phyloP scores from a whole-genome alignment of 2,113 vertebrate genomes.

The Elachura formosa region DNA sequence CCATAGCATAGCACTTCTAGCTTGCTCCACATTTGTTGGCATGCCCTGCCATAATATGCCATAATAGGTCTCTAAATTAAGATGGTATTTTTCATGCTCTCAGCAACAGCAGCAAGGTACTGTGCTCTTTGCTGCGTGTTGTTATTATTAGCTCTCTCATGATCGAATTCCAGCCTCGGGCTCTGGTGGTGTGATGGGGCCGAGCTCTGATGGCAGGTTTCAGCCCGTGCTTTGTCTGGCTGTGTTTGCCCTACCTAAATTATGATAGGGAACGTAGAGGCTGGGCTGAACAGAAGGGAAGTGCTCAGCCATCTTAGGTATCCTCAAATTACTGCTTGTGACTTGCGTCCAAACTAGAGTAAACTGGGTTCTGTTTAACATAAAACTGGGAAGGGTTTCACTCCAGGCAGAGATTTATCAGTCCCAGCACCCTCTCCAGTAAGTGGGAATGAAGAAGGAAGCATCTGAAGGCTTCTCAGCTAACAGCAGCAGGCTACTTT shows the following conservation, averaged over 20 bases:
- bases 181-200: slow-evolving; percentile 17
- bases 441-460: background rate
- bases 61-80: slow-evolving; percentile 34
- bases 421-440: background rate
- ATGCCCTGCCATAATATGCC: background rate
- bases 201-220: slow-evolving; percentile 21
- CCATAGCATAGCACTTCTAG: background rate
- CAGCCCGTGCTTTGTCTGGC: slow-evolving; percentile 21
- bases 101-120: slow-evolving; percentile 23
- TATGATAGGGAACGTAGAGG: background rate
- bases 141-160: slow-evolving; percentile 48
- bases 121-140: slow-evolving; percentile 30
- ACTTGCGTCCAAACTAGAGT: background rate
- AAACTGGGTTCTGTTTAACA: background rate
- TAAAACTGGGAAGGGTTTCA: background rate
- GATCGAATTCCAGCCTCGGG: slow-evolving; percentile 51
- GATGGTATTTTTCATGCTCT: slow-evolving; percentile 45
- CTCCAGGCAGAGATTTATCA: background rate
- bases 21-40: background rate
- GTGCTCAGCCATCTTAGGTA: background rate
- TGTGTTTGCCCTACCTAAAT: background rate
- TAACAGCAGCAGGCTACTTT: background rate
- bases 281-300: background rate
- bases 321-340: background rate
- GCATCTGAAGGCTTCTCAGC: background rate